A percentile compares a stretch with the other conserved stretches of the same genome.
Conservation (phyloP, 2,888 invertebrate species). For the Drosophila borborema region DNA sequence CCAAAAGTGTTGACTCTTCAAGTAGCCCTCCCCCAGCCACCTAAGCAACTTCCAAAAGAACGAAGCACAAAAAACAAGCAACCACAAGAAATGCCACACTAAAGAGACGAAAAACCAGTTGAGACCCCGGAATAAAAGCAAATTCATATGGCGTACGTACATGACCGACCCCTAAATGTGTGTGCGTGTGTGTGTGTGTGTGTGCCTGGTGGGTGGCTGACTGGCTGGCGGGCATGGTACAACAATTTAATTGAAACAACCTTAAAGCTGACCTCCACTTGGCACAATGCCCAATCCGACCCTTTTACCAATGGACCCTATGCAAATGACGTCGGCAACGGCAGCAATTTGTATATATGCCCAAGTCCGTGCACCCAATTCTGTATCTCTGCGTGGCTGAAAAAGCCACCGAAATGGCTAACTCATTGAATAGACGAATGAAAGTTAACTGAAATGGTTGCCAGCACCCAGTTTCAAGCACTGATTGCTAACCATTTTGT, state of each 20-base stretch:
- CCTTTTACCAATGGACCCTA: constrained; percentile 41
- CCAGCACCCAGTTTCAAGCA: constrained; percentile 39
- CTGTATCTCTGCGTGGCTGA: constrained; percentile 28
- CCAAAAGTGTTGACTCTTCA: constrained; percentile 57
- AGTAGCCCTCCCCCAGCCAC: constrained; percentile 23
- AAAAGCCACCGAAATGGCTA: constrained; percentile 65
- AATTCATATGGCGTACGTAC: constrained; percentile 53
- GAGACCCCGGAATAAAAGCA: constrained; percentile 32
- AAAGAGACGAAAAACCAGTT: constrained; percentile 34
- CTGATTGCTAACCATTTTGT: constrained; percentile 46
- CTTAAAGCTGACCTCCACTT: constrained; percentile 63
- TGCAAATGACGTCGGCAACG: constrained; percentile 61
- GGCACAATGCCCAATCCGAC: constrained; percentile 39
- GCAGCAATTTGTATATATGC: constrained; percentile 71
- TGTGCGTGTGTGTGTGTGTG: not conserved
- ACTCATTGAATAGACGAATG: constrained; percentile 73
- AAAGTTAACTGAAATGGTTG: constrained; percentile 62
- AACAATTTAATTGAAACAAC: constrained; percentile 73
- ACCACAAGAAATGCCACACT: constrained; percentile 33
- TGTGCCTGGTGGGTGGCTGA: not conserved
- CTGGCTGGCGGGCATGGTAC: constrained; percentile 2
- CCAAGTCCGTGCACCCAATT: constrained; percentile 49
- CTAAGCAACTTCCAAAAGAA: constrained; percentile 20
- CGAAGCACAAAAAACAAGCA: constrained; percentile 22
- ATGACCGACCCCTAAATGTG: not conserved